Base-by-base conservation (phyloP, 2,888 invertebrate species). In the Augochlorella aurata region DNA sequence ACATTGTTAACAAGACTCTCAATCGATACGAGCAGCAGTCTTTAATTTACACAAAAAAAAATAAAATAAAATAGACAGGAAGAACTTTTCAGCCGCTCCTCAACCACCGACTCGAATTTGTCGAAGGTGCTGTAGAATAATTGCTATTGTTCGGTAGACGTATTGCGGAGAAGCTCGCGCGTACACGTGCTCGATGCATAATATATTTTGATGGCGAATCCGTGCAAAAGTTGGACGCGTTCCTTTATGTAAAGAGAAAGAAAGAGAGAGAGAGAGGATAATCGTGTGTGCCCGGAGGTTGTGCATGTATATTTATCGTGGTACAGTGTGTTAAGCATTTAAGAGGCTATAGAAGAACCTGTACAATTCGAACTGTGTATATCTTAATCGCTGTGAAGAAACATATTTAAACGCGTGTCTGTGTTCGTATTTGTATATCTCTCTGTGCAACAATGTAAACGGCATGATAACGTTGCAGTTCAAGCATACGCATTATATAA, bases 281-380 rank as follows among this genome's bases (percentile, higher is more conserved):
- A 82, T 86, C 84, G 74, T 84, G 88, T 87, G 38, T 7, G 38
- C 81, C 76, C 77, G 74, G 84, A 83, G 79, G 83, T 78, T 79
- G 45, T 78, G 77, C 44, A 21, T 74, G 80, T 54, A 73, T 65
- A 69, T 79, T 69, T 38, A 69, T 45, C 52, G 73, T 70, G 61
- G 45, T 50, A 50, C 52, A 24, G 49, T 66, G 49, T 66, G 66
- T 81, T 52, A 78, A 74, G 44, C 73, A 74, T 74, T 83, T 68
- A 71, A 83, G 74, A 83, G 82, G 77, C 82, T 83, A 82, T 74
- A 77, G 68, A 24, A 69, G 49, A 82, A 45, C 47, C 69, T 68
- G 77, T 74, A 82, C 77, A 74, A 83, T 74, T 69, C 49, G 50
- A 82, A 68, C 66, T 67, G 74, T 83, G 82, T 77, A 72, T 83